These are phyloP conservation scores for Idaea biselata DNA, from an alignment of 2,888 invertebrate genomes.

Conservation along the genomic window DNA sequence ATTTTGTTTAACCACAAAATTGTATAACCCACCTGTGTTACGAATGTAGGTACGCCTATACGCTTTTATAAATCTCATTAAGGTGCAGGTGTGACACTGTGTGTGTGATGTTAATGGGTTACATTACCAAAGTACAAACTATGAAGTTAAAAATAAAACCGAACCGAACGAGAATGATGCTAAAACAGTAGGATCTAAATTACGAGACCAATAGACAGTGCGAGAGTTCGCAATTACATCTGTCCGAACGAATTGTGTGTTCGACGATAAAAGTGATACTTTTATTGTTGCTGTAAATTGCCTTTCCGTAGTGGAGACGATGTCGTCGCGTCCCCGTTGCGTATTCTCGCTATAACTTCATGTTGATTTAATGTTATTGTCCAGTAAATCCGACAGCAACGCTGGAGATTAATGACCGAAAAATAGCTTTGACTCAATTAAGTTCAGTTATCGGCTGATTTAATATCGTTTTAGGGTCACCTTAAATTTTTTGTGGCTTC, in stretches of 20 bases:
- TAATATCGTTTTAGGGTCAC: slow-evolving; percentile 5
- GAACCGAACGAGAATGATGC: slow-evolving; percentile 47
- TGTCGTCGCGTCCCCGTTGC: slow-evolving; percentile 56
- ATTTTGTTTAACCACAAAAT: not conserved
- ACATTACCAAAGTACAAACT: not conserved
- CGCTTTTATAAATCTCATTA: slow-evolving; percentile 1
- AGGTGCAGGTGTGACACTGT: not conserved
- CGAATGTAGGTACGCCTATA: not conserved
- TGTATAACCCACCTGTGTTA: not conserved
- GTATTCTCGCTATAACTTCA: slow-evolving; percentile 55
- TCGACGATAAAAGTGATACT: slow-evolving; percentile 75
- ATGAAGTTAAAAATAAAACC: slow-evolving; percentile 31
- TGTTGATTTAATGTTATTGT: slow-evolving; percentile 65
- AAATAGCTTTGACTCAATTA: slow-evolving; percentile 26
- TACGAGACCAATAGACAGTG: slow-evolving; percentile 70
- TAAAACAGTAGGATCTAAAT: slow-evolving; percentile 69
- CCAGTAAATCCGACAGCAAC: slow-evolving; percentile 39
- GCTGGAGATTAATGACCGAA: slow-evolving; percentile 27
- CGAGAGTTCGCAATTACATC: slow-evolving; percentile 73
- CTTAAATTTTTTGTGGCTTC: not conserved
- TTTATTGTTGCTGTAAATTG: slow-evolving; percentile 74
- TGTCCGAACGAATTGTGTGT: slow-evolving; percentile 74
- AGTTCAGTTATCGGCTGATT: slow-evolving; percentile 14
- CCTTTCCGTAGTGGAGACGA: slow-evolving; percentile 54
- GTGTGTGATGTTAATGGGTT: not conserved